Conservation (phyloP, 2,113 vertebrate species). For the Urocynchramus pylzowi region DNA sequence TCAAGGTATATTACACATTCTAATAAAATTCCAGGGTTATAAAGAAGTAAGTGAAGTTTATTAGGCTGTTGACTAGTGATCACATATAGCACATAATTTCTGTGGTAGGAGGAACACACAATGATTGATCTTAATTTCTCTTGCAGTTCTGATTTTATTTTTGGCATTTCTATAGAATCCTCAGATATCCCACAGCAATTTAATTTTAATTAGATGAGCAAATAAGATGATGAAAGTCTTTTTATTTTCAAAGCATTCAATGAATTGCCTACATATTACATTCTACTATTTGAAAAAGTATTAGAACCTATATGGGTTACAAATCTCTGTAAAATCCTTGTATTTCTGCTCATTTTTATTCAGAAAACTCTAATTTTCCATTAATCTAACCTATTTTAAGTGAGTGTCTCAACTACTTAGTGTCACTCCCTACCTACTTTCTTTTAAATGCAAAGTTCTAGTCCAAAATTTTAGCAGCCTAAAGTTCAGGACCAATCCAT, state of each 20-base stretch:
- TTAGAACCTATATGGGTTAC: neutral
- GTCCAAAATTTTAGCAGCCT: neutral
- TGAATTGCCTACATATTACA: neutral
- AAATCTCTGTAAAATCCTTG: neutral
- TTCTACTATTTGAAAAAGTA: neutral
- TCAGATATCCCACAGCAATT: neutral
- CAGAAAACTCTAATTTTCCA: neutral
- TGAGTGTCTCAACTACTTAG: neutral
- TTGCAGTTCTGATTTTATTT: conserved; percentile 5
- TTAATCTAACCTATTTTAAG: neutral
- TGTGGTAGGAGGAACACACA: neutral
- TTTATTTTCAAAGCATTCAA: neutral
- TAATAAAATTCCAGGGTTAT: conserved; percentile 20
- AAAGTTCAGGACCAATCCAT: neutral
- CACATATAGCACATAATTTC: neutral
- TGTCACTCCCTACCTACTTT: neutral
- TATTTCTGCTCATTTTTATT: neutral
- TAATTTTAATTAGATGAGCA: neutral
- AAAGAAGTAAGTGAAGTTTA: neutral
- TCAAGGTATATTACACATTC: conserved; percentile 26
- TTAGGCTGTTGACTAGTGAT: neutral
- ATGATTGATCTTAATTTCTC: neutral
- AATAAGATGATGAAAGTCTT: neutral
- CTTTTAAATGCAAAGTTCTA: neutral
- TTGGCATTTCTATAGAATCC: neutral